Evolutionary conservation across 2,888 invertebrate species (phyloP).

Genomic region (Yponomeuta malinellus): DNA sequence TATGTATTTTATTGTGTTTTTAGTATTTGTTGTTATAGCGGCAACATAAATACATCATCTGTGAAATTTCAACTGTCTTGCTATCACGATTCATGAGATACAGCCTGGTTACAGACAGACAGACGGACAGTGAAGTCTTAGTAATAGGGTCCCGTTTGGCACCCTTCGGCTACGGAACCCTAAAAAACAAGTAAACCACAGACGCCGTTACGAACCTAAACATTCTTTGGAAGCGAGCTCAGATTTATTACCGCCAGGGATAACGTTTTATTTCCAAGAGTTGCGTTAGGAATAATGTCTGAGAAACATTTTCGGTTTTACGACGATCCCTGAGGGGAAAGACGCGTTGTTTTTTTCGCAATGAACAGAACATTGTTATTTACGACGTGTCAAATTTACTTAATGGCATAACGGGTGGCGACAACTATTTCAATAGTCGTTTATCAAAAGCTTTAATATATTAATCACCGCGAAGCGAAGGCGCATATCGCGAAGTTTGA

Average conservation of each 20-base stretch:
- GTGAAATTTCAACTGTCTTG: no score
- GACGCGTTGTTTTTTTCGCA: not conserved
- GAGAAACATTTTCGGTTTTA: not conserved
- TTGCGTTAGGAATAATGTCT: not conserved
- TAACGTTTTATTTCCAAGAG: slow-evolving; percentile 1
- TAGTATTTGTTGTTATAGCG: no score
- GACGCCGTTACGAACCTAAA: not conserved
- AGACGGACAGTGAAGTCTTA: no score
- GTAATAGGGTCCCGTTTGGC: no score
- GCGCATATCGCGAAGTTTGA: not conserved
- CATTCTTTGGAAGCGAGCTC: not conserved
- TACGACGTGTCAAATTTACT: not conserved
- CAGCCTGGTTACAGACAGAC: no score
- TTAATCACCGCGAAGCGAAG: not conserved
- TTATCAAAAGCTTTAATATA: not conserved
- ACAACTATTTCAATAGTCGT: not conserved
- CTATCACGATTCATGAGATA: no score
- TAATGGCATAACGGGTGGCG: not conserved
- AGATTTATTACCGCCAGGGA: slow-evolving; percentile 1
- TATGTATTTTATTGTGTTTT: no score
- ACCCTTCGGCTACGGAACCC: no score
- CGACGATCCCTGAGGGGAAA: not conserved
- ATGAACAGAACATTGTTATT: not conserved
- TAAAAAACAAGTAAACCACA: not conserved
- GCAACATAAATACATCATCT: no score